phyloP scores from a whole-genome alignment of 2,797 vertebrate species.

The Tachyglossus aculeatus region DNA sequence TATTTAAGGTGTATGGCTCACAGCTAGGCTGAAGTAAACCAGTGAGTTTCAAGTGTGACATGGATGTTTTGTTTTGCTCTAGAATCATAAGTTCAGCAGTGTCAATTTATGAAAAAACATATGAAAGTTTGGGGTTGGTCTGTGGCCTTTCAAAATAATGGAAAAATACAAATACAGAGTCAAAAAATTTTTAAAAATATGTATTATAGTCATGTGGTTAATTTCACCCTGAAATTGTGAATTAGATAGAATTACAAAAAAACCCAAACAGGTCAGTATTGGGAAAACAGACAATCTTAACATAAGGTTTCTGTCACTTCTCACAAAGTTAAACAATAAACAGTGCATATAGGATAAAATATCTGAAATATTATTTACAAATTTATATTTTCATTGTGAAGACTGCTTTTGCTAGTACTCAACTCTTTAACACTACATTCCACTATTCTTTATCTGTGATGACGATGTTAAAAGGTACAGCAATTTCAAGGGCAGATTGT shows the following conservation, averaged over 20 bases:
- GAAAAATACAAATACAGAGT: constrained; percentile 53
- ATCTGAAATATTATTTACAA: constrained; percentile 68
- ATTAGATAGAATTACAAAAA: constrained; percentile 61
- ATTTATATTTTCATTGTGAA: constrained; percentile 54
- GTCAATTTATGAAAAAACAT: constrained; percentile 21
- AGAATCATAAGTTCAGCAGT: background rate
- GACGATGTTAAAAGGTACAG: too few species aligned
- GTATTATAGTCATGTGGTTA: constrained; percentile 52
- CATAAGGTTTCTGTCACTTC: constrained; percentile 55
- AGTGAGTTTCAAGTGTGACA: too few species aligned
- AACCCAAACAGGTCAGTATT: constrained; percentile 37
- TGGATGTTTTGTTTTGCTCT: background rate
- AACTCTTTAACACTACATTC: constrained; percentile 40
- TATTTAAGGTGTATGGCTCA: too few species aligned
- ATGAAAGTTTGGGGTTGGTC: background rate
- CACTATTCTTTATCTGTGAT: constrained; percentile 55
- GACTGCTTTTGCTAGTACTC: constrained; percentile 33
- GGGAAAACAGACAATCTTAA: constrained; percentile 59
- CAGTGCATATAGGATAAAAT: constrained; percentile 46
- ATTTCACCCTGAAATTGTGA: constrained; percentile 44
- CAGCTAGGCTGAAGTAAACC: too few species aligned
- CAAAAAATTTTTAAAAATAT: constrained; percentile 62
- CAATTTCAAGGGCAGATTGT: constrained; percentile 65
- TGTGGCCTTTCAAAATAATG: too few species aligned
- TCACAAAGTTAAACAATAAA: constrained; percentile 64